Conservation (phyloP, 2,888 invertebrate genomes). For the Calliopum simillimum region DNA sequence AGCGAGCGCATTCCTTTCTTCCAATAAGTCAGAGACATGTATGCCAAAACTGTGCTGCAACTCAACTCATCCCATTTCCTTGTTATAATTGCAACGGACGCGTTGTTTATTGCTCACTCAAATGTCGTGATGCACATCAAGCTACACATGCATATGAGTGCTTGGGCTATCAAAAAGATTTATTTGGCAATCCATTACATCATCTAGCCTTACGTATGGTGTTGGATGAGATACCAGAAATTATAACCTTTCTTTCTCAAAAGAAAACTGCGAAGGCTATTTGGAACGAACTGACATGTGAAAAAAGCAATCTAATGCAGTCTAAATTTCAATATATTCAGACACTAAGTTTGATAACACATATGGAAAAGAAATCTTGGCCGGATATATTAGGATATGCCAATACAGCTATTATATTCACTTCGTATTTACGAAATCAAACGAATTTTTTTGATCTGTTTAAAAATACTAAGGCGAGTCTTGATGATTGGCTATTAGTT, state of each 20-base stretch:
- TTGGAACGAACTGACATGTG: slow-evolving; percentile 49
- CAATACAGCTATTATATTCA: slow-evolving; percentile 76
- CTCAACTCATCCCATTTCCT: slow-evolving; percentile 74
- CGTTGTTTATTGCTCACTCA: slow-evolving; percentile 76
- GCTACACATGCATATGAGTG: slow-evolving; percentile 81
- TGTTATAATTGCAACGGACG: slow-evolving; percentile 74
- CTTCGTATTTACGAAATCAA: slow-evolving; percentile 73
- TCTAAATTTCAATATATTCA: slow-evolving; percentile 43
- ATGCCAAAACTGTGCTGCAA: slow-evolving; percentile 81
- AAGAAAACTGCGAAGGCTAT: slow-evolving; percentile 36
- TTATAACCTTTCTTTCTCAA: slow-evolving; percentile 33
- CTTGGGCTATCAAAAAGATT: slow-evolving; percentile 71
- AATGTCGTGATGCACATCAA: slow-evolving; percentile 72
- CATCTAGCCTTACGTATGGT: slow-evolving; percentile 81
- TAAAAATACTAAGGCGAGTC: slow-evolving; percentile 57
- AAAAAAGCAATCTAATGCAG: slow-evolving; percentile 27
- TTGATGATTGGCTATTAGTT: slow-evolving; percentile 65
- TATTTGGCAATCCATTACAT: slow-evolving; percentile 79
- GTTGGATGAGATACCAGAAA: slow-evolving; percentile 68
- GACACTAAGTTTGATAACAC: slow-evolving; percentile 69
- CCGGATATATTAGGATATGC: slow-evolving; percentile 78
- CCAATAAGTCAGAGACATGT: slow-evolving; percentile 69
- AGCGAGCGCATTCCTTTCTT: slow-evolving; percentile 84
- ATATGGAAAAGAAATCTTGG: slow-evolving; percentile 75
- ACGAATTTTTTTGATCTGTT: slow-evolving; percentile 75